Evolutionary conservation across 2,113 vertebrate species (phyloP).

Genomic region (Apteryx mantelli): DNA sequence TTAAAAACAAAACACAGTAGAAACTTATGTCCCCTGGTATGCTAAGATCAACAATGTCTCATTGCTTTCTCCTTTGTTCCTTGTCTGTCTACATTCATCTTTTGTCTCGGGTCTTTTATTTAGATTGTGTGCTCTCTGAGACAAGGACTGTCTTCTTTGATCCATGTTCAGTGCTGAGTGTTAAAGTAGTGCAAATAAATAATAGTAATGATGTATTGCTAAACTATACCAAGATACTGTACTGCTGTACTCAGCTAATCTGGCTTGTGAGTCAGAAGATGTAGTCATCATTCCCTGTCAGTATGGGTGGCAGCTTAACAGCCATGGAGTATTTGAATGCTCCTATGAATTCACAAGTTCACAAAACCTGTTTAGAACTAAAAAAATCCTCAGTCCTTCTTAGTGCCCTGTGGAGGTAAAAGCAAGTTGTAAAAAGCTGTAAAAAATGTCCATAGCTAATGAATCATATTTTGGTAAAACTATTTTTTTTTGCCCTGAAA

Average conservation of each 20-base stretch:
- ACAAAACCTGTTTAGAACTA: neutral
- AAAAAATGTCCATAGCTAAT: neutral
- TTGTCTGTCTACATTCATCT: neutral
- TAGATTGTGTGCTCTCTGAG: neutral
- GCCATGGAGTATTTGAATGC: neutral
- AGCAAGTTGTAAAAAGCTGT: neutral
- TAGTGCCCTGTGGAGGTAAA: neutral
- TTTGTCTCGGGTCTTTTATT: slow-evolving; percentile 21
- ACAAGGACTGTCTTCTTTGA: slow-evolving; percentile 4
- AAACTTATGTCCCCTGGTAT: neutral
- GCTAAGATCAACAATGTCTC: neutral
- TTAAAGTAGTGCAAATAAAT: slow-evolving; percentile 38
- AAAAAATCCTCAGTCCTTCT: neutral
- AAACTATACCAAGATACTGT: neutral
- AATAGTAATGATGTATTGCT: neutral
- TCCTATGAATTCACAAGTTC: neutral
- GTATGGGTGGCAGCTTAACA: neutral
- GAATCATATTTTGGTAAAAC: neutral
- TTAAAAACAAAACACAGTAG: slow-evolving; percentile 7
- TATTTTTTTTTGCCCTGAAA: neutral
- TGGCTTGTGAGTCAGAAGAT: neutral
- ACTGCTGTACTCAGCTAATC: neutral
- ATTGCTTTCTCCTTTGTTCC: neutral
- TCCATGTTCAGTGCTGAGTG: neutral
- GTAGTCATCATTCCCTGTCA: neutral